These are phyloP conservation scores for Ctena decussata DNA, from an alignment of 2,888 invertebrate genomes.

Conservation along the genomic window DNA sequence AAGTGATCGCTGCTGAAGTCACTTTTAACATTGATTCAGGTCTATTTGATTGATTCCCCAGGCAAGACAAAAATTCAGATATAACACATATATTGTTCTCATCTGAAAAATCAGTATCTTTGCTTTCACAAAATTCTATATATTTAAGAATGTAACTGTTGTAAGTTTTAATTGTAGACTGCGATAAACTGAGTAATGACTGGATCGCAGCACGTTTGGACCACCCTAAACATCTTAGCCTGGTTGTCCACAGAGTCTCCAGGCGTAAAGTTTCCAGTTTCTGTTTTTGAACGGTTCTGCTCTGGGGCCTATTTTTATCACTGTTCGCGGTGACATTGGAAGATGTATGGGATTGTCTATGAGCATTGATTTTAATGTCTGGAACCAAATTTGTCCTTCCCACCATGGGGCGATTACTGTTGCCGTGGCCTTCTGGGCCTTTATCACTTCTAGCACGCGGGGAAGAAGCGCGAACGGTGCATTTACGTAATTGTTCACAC, in stretches of 20 bases:
- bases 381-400: constrained; percentile 14
- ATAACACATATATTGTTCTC: background rate
- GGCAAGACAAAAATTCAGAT: background rate
- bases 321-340: background rate
- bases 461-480: background rate
- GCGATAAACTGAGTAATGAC: background rate
- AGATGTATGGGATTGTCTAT: constrained; percentile 23
- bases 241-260: constrained; percentile 24
- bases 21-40: background rate
- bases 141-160: background rate
- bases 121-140: background rate
- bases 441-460: background rate
- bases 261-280: constrained; percentile 26
- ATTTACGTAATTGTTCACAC: background rate
- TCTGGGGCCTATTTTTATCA: background rate
- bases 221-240: constrained; percentile 7
- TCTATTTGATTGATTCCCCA: background rate
- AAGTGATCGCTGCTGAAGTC: background rate
- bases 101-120: background rate
- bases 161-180: background rate
- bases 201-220: background rate
- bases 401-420: background rate
- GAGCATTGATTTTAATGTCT: background rate
- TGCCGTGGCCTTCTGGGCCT: background rate
- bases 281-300: constrained; percentile 28